These are phyloP conservation scores for Neolamprologus cancellatus DNA, from an alignment of 2,113 vertebrate species.

Conservation along the genomic window DNA sequence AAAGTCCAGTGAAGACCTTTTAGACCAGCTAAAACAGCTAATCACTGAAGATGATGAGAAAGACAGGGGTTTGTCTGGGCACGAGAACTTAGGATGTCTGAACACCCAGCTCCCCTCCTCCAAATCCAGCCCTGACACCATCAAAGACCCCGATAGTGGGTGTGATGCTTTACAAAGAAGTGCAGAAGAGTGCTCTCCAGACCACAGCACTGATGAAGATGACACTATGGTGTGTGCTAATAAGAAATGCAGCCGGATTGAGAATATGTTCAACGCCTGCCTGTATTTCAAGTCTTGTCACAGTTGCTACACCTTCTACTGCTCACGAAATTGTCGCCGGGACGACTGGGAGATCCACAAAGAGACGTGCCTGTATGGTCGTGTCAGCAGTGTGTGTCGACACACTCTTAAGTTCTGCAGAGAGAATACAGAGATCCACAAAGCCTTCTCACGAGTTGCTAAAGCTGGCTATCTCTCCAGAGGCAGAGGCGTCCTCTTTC, in stretches of 20 bases:
- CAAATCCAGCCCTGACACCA: constrained; percentile 64
- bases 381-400: constrained; percentile 87
- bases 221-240: constrained; percentile 94
- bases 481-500: constrained; percentile 86
- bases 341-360: constrained; percentile 94
- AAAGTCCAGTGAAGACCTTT: constrained; percentile 68
- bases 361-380: constrained; percentile 85
- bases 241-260: constrained; percentile 82
- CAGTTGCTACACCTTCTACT: constrained; percentile 97
- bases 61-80: constrained; percentile 36
- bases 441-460: constrained; percentile 91
- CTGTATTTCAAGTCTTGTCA: constrained; percentile 97
- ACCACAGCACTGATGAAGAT: constrained; percentile 87
- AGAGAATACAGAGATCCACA: constrained; percentile 84
- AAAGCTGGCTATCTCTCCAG: constrained; percentile 92
- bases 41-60: constrained; percentile 69
- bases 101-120: constrained; percentile 78
- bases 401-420: constrained; percentile 90
- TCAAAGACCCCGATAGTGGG: constrained; percentile 70
- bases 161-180: constrained; percentile 70
- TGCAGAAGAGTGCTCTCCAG: constrained; percentile 78
- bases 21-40: constrained; percentile 82
- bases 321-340: constrained; percentile 89
- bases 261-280: constrained; percentile 92
- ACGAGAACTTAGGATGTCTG: constrained; percentile 60